These are phyloP conservation scores for Scaptomyza caliginosa DNA, from an alignment of 2,888 invertebrate genomes.

Conservation along the genomic window DNA sequence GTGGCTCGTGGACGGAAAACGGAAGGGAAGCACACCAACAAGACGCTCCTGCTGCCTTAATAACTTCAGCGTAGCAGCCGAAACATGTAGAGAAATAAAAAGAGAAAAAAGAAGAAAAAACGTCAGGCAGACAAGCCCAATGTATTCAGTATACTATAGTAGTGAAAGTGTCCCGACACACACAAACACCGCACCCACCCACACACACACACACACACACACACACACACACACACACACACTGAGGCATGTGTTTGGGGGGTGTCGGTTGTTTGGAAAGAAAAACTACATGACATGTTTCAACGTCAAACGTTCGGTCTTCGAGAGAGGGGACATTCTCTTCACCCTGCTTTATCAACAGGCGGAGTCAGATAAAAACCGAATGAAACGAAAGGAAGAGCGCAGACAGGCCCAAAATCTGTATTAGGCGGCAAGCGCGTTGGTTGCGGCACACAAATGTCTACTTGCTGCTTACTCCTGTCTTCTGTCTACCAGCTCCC, in stretches of 20 bases:
- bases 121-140: constrained; percentile 45
- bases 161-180: constrained; percentile 53
- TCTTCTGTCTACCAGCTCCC: not conserved
- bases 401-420: constrained; percentile 43
- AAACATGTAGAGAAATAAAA: constrained; percentile 37
- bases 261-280: constrained; percentile 50
- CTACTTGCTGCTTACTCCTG: not conserved
- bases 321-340: not conserved
- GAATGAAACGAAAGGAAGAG: constrained; percentile 13
- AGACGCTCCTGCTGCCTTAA: constrained; percentile 40
- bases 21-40: constrained; percentile 54
- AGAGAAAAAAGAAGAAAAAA: too few species aligned
- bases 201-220: not conserved
- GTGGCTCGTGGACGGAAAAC: constrained; percentile 43
- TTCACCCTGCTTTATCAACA: constrained; percentile 53
- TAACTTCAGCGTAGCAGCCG: constrained; percentile 17
- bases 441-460: constrained; percentile 4
- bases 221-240: constrained; percentile 7
- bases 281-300: constrained; percentile 67
- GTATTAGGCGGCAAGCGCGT: constrained; percentile 49
- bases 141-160: constrained; percentile 15
- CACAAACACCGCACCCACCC: not conserved
- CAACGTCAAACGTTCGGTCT: constrained; percentile 51
- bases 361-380: constrained; percentile 51
- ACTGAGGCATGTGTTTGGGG: constrained; percentile 16